These are phyloP conservation scores for Echinarachnius parma DNA, from an alignment of 53 echinoderm and acorn worm species.

Conservation along the genomic window DNA sequence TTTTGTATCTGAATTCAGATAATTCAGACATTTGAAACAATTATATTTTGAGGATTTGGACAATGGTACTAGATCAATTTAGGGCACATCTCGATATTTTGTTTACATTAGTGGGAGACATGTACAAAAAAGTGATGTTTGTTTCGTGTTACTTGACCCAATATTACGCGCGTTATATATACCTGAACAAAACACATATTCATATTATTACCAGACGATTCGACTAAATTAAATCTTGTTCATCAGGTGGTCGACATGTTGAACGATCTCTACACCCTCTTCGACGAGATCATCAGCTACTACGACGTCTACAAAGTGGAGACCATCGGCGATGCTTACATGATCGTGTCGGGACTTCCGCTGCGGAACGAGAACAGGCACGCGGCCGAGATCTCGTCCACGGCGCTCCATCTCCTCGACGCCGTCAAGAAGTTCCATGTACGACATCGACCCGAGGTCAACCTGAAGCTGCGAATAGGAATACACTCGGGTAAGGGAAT, in stretches of 20 bases:
- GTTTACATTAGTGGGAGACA: too few relatives aligned
- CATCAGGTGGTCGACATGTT: constrained; percentile 90
- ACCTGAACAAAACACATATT: too few relatives aligned
- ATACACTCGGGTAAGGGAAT: constrained; percentile 80
- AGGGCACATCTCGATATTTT: too few relatives aligned
- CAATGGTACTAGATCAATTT: too few relatives aligned
- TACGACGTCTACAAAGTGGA: constrained; percentile 98
- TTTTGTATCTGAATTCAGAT: too few relatives aligned
- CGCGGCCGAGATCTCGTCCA: constrained; percentile 92
- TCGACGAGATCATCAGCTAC: constrained; percentile 95
- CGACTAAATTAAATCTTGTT: too few relatives aligned
- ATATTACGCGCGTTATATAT: too few relatives aligned
- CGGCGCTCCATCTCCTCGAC: constrained; percentile 81
- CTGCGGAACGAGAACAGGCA: constrained; percentile 72
- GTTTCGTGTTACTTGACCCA: too few relatives aligned
- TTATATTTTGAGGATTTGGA: too few relatives aligned
- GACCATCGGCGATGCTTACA: constrained; percentile 98
- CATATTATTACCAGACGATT: too few relatives aligned
- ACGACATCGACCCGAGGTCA: constrained; percentile 81
- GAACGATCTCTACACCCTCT: constrained; percentile 96
- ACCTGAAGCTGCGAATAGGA: constrained; percentile 83
- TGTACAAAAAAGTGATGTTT: too few relatives aligned
- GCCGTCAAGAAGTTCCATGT: constrained; percentile 83
- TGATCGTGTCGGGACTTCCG: constrained; percentile 93
- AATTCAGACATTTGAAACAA: too few relatives aligned